Base-by-base conservation (phyloP, 2,113 vertebrate species). In the Hirundichthys speculiger region DNA sequence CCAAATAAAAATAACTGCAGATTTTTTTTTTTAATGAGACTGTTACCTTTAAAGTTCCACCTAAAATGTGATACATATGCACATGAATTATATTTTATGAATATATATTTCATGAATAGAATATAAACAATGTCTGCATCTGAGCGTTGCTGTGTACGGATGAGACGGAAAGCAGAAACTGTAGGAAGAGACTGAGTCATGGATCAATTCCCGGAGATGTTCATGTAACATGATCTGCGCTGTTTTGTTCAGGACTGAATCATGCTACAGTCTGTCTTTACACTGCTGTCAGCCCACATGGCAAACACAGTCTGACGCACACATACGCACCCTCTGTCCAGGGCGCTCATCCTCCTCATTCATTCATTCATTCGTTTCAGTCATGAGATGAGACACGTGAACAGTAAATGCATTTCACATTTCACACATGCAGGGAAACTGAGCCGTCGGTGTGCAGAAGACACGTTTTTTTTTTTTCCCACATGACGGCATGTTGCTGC, bases 191-290 rank as follows among this genome's bases (percentile, higher is more conserved):
- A 21, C 10, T 3, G 76, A 78, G 54, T 75, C 67, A 49, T 48
- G 59, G 54, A 30, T 67, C 64, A 69, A 39, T 81, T 71, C 63
- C 52, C 18, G 57, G 63, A 62, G 60, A 60, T 21, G 65, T 54
- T 82, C 61, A 67, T 66, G 78, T 71, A 66, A 86, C 71, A 16
- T 9, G 20, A 85, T 56, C 79, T 80, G 65, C 61, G 53, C 11
- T 39, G 16, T 60, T 16, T 43, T 65, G 25, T 46, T 58, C 64
- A 22, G 34, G 1, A 5, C 57, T 22, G 59, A 1, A 5, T 18
- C 46, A 66, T 54, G 73, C 48, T 24, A 2, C 15, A 40, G 34
- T 30, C 55, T 41, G 22, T 25, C 22, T 43, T 25, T 13, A 5
- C 12, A 27, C 30, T 34, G 30, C 11, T 10, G 30, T 34, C 25